A percentile compares a stretch with the other conserved stretches of the same genome.
Evolutionary conservation across 2,797 vertebrate species (phyloP).

Genomic region (Coracias cyanogaster): DNA sequence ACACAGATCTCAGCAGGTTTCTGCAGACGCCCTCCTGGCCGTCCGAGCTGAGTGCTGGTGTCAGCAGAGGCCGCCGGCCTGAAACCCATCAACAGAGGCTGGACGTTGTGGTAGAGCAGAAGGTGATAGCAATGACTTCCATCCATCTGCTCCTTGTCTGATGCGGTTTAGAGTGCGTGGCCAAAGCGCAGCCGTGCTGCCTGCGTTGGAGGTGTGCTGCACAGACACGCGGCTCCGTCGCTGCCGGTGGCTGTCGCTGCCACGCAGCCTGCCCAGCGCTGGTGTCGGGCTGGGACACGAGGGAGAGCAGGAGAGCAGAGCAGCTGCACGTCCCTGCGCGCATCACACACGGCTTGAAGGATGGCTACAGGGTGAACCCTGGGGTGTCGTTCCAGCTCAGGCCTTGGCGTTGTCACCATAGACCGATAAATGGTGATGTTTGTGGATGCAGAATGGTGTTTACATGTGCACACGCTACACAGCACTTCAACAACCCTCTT

Average conservation of each 20-base stretch:
- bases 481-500: background rate
- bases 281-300: background rate
- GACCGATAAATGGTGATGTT: background rate
- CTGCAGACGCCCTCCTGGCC: background rate
- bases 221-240: background rate
- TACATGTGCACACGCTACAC: accelerated
- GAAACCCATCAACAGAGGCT: background rate
- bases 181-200: background rate
- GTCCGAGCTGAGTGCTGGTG: background rate
- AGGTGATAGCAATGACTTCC: background rate
- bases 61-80: background rate
- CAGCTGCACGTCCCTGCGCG: background rate
- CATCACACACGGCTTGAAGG: background rate
- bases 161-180: background rate
- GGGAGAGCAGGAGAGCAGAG: background rate
- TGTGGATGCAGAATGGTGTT: background rate
- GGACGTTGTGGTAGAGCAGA: no score
- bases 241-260: background rate
- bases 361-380: background rate
- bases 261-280: background rate
- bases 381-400: background rate
- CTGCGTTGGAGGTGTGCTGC: no score
- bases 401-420: background rate
- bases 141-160: background rate
- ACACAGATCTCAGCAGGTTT: accelerated